These are phyloP conservation scores for Ctenicera cuprea DNA, from an alignment of 2,888 invertebrate species.

Conservation along the genomic window DNA sequence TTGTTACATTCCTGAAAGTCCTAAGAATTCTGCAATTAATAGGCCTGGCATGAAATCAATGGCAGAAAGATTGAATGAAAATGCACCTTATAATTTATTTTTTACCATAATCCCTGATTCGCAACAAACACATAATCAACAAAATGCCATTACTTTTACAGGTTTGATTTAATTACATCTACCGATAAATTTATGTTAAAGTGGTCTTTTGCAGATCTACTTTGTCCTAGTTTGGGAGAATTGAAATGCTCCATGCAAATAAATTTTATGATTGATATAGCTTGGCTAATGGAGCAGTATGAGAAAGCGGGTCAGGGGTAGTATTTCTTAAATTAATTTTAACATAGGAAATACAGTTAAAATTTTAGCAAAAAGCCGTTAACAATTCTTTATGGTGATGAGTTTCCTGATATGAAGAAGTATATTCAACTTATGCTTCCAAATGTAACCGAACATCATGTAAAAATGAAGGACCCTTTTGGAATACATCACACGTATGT, in stretches of 20 bases:
- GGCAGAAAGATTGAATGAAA: conserved; percentile 79
- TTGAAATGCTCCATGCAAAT: conserved; percentile 88
- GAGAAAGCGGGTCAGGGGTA: conserved; percentile 83
- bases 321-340: conserved; percentile 28
- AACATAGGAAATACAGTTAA: conserved; percentile 19
- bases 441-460: conserved; percentile 80
- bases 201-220: conserved; percentile 78
- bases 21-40: background rate
- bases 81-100: conserved; percentile 85
- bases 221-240: conserved; percentile 85
- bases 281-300: conserved; percentile 92
- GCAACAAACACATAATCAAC: conserved; percentile 78
- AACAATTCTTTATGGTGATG: conserved; percentile 87
- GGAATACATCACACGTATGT: conserved; percentile 92
- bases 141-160: conserved; percentile 81
- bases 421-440: conserved; percentile 76
- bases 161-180: conserved; percentile 69
- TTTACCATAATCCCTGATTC: conserved; percentile 83
- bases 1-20: conserved; percentile 75
- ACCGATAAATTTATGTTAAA: background rate
- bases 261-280: conserved; percentile 94
- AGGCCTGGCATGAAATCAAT: conserved; percentile 73
- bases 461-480: conserved; percentile 85
- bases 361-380: conserved; percentile 79
- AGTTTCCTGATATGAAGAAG: conserved; percentile 71